Conservation (phyloP, 2,888 invertebrate species). For the Glyphotaelius pellucidus region DNA sequence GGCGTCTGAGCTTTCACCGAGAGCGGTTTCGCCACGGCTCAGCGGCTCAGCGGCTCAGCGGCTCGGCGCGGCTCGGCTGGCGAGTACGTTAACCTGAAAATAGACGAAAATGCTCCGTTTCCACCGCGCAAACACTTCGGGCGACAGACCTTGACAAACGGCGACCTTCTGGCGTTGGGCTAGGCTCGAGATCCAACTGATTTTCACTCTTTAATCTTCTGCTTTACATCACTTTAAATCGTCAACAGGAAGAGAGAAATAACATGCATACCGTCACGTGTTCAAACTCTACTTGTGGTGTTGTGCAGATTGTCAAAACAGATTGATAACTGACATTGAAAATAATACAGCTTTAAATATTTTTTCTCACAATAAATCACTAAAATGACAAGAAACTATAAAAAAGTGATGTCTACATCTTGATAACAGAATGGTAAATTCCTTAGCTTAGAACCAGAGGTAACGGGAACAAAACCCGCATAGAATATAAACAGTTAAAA, state of each 20-base stretch:
- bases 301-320: background rate
- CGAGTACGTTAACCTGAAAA: conserved; percentile 55
- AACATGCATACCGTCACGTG: background rate
- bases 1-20: background rate
- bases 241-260: background rate
- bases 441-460: background rate
- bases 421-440: background rate
- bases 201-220: background rate
- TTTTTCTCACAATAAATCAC: background rate
- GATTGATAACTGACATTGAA: background rate
- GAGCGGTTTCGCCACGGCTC: background rate
- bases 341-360: background rate
- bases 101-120: conserved; percentile 27
- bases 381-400: too few relatives aligned
- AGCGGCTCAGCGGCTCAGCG: conserved; percentile 14
- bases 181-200: background rate
- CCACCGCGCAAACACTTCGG: background rate
- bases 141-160: conserved; percentile 36
- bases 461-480: background rate
- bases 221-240: background rate
- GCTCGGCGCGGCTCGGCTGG: conserved; percentile 16
- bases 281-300: background rate
- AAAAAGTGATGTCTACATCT: too few relatives aligned
- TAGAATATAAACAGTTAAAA: background rate
- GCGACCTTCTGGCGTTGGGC: conserved; percentile 24